Evolutionary conservation across 2,888 invertebrate genomes (phyloP), one percentile per base, ranked within the genome.

Genomic region (Pristionchus arcanus): DNA sequence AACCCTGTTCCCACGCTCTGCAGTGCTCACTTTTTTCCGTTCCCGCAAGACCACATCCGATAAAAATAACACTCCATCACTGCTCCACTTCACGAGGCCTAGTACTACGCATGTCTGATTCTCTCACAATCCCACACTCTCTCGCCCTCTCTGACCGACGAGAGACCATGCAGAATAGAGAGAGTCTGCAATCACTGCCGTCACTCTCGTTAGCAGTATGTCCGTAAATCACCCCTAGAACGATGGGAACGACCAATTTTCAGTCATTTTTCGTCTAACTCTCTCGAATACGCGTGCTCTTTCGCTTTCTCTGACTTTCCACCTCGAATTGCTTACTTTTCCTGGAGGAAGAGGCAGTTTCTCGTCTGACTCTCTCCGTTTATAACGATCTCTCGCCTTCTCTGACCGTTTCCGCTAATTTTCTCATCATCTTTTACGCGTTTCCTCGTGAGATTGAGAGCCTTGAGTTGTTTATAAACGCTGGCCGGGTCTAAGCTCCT

Each of bases 31-130:
- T 21, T n/a, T 25, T 25, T 5, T 5, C 63, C 63, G 0, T 7
- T n/a, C n/a, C 63, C 63, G 21, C 63, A 63, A 21, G 25, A 63
- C 63, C n/a, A 25, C 25, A 25, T 63, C 63, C 63, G 63, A 63
- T 63, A 63, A 63, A 63, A 63, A 63, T 63, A 63, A 63, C 63
- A 63, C 63, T 63, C n/a, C 63, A 63, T 63, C 63, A 63, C 59
- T 59, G 59, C 19, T 19, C 19, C 25, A 59, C 25, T 11, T 21
- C 63, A 63, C 11, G 25, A 21, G 63, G 25, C n/a, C n/a, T n/a
- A n/a, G n/a, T 25, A 63, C 4, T n/a, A 21, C 25, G 7, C 5
- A 25, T 9, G 55, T 63, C 63, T n/a, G 63, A 63, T n/a, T 63
- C 63, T 63, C 25, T 63, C 63, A 2, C 21, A n/a, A n/a, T n/a